Conservation (phyloP, 2,797 vertebrate species). For the Semaprochilodus insignis region DNA sequence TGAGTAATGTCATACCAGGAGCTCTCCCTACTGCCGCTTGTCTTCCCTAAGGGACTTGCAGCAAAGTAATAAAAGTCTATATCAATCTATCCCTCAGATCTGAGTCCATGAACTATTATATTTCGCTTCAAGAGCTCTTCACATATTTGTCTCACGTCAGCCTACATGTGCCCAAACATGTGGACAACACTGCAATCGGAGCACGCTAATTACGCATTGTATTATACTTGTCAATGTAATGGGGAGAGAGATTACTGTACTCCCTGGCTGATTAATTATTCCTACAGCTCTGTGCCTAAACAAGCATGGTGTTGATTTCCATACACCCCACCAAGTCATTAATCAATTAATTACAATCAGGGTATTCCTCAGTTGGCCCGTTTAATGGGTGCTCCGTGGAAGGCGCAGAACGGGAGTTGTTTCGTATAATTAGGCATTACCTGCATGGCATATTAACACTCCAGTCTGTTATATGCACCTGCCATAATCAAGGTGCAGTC, state of each 20-base stretch:
- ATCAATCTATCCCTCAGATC: conserved; percentile 49
- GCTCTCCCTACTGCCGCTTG: conserved; percentile 38
- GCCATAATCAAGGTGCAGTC: conserved; percentile 39
- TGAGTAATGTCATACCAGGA: conserved; percentile 42
- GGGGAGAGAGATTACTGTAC: conserved; percentile 56
- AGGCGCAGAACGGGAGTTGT: conserved; percentile 68
- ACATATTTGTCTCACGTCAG: conserved; percentile 35
- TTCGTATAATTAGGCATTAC: conserved; percentile 76
- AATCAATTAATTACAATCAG: conserved; percentile 74
- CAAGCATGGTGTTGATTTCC: conserved; percentile 66
- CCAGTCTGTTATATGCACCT: conserved; percentile 41
- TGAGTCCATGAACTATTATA: conserved; percentile 23
- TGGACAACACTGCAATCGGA: conserved; percentile 3
- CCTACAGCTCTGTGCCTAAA: conserved; percentile 58
- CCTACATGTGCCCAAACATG: conserved; percentile 3
- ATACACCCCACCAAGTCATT: conserved; percentile 68
- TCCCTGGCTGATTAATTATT: conserved; percentile 64
- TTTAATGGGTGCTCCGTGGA: conserved; percentile 67
- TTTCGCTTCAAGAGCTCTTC: conserved; percentile 25
- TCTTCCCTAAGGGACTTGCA: conserved; percentile 43
- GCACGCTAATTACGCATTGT: conserved; percentile 23
- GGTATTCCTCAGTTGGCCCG: conserved; percentile 61
- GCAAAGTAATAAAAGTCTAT: conserved; percentile 54
- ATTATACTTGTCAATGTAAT: conserved; percentile 16
- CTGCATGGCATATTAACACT: conserved; percentile 41